Evolutionary conservation across 1,140 invertebrate species (phyloP).

Genomic region (Drosophila subobscura): DNA sequence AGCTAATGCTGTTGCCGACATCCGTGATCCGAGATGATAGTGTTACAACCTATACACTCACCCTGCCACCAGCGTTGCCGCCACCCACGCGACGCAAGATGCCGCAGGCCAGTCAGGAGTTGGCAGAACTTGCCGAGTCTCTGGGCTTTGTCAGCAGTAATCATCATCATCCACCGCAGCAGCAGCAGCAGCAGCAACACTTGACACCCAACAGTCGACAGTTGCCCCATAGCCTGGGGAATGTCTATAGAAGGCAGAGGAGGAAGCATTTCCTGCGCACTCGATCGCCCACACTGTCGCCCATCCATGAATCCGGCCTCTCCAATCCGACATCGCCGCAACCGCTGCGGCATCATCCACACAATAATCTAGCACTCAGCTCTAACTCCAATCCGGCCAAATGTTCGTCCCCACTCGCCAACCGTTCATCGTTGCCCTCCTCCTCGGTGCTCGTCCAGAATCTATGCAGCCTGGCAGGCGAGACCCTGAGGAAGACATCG

Average conservation of each 20-base stretch:
- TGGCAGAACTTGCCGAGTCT: slow-evolving; percentile 85
- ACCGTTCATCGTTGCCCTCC: slow-evolving; percentile 25
- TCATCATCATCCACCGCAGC: slow-evolving; percentile 25
- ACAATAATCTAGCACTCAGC: slow-evolving; percentile 25
- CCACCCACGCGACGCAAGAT: slow-evolving; percentile 84
- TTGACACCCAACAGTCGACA: slow-evolving; percentile 36
- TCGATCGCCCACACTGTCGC: slow-evolving; percentile 87
- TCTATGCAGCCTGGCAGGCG: slow-evolving; percentile 62
- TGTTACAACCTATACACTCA: slow-evolving; percentile 69
- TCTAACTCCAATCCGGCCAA: slow-evolving; percentile 57
- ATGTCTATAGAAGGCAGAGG: slow-evolving; percentile 78
- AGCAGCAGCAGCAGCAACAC: slow-evolving; percentile 21
- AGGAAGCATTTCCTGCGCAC: slow-evolving; percentile 84
- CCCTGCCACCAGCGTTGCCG: slow-evolving; percentile 84
- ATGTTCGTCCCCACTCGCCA: slow-evolving; percentile 47
- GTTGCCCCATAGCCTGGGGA: slow-evolving; percentile 49
- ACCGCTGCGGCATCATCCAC: slow-evolving; percentile 74
- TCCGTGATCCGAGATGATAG: slow-evolving; percentile 81
- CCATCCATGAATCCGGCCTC: slow-evolving; percentile 89
- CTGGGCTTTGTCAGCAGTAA: slow-evolving; percentile 72
- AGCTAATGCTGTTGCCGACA: slow-evolving; percentile 76
- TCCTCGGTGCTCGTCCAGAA: slow-evolving; percentile 61
- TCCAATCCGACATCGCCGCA: slow-evolving; percentile 89
- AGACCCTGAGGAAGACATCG: slow-evolving; percentile 58
- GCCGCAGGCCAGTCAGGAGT: slow-evolving; percentile 76